phyloP scores from a whole-genome alignment of 2,113 vertebrate species.

The Egretta garzetta region DNA sequence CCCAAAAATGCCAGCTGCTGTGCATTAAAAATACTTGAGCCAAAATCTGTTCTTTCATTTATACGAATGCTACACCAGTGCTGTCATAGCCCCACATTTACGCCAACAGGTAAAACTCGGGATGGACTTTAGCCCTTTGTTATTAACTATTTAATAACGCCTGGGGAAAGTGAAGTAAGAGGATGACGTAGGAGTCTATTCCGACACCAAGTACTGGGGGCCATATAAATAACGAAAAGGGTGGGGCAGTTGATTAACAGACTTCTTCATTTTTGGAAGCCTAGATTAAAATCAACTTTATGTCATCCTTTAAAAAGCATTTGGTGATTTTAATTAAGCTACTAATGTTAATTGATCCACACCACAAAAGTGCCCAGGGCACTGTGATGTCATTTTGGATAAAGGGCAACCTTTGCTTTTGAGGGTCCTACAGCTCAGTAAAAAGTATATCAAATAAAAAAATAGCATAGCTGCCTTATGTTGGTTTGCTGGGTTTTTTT shows the following conservation, averaged over 20 bases:
- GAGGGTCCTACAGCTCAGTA: not conserved
- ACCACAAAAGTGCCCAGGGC: slow-evolving; percentile 2
- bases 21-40: not conserved
- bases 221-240: not conserved
- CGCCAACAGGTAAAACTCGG: slow-evolving; percentile 1
- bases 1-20: slow-evolving; percentile 25
- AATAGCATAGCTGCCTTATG: not conserved
- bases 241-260: slow-evolving; percentile 10
- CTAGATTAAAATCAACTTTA: slow-evolving; percentile 47
- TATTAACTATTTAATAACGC: slow-evolving; percentile 30
- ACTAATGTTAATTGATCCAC: not conserved
- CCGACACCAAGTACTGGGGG: not conserved
- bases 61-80: not conserved
- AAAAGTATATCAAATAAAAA: not conserved
- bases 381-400: not conserved
- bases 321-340: slow-evolving; percentile 24
- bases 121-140: slow-evolving; percentile 10
- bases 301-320: slow-evolving; percentile 12
- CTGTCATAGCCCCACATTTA: not conserved
- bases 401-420: not conserved
- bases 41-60: slow-evolving; percentile 8
- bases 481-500: not conserved
- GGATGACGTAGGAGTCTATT: not conserved
- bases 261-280: slow-evolving; percentile 12
- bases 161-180: slow-evolving; percentile 36